Evolutionary conservation across 1,140 invertebrate species (phyloP).

Genomic region (Calephelis nemesis): DNA sequence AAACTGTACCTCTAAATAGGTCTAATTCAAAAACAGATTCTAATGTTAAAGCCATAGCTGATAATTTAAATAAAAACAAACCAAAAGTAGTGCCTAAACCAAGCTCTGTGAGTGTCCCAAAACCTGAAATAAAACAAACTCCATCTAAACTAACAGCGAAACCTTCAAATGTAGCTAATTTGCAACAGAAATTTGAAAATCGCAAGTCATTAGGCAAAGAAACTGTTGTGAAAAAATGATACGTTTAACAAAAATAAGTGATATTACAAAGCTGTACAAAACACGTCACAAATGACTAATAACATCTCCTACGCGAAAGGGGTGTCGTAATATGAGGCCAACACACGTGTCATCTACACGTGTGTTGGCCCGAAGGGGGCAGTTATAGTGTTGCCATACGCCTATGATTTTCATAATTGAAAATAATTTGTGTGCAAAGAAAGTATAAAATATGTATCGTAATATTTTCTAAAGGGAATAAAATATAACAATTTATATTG

Average conservation of each 20-base stretch:
- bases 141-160: slow-evolving; percentile 79
- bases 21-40: slow-evolving; percentile 58
- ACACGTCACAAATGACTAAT: not conserved
- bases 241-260: not conserved
- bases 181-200: slow-evolving; percentile 87
- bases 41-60: slow-evolving; percentile 65
- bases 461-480: slow-evolving; percentile 7
- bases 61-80: slow-evolving; percentile 67
- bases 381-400: not conserved
- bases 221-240: slow-evolving; percentile 58
- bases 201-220: slow-evolving; percentile 70
- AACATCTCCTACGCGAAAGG: too few relatives aligned
- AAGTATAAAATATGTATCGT: not conserved
- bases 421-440: not conserved
- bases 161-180: slow-evolving; percentile 84
- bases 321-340: too few relatives aligned
- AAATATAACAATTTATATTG: slow-evolving; percentile 1
- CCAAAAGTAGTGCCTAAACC: slow-evolving; percentile 70
- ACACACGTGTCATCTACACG: too few relatives aligned
- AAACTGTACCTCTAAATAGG: slow-evolving; percentile 44
- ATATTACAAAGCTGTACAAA: not conserved
- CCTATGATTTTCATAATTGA: not conserved
- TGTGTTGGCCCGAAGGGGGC: not conserved
- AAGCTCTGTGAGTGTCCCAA: slow-evolving; percentile 47
- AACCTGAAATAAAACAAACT: slow-evolving; percentile 63